Conservation (phyloP, 2,113 vertebrate genomes). For the Eptatretus burgeri region DNA sequence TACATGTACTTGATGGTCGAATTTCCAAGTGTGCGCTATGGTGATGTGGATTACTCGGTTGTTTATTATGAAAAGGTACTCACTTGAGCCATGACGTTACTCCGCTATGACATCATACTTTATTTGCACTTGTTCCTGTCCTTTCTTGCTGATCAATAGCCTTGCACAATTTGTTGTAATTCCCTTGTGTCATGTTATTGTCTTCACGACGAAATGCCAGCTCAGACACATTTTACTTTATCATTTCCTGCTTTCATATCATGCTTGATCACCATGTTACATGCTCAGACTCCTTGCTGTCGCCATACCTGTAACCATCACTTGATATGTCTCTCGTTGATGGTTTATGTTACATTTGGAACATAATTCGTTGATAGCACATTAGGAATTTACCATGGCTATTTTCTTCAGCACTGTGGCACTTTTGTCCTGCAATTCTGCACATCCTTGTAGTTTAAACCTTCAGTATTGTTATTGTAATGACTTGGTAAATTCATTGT, state of each 20-base stretch:
- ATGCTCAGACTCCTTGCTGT: too few relatives aligned
- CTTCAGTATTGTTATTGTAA: neutral
- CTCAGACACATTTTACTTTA: neutral
- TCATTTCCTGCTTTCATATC: neutral
- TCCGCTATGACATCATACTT: neutral
- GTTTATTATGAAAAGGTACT: slow-evolving; percentile 93
- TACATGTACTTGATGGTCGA: slow-evolving; percentile 99
- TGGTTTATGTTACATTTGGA: too few relatives aligned
- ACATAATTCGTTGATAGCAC: neutral
- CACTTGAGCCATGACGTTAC: neutral
- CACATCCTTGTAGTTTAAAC: neutral
- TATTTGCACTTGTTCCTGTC: neutral
- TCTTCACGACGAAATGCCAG: neutral
- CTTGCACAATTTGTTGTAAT: neutral
- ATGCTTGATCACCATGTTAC: neutral
- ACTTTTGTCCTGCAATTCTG: too few relatives aligned
- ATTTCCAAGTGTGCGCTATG: slow-evolving; percentile 65
- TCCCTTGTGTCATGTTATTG: neutral
- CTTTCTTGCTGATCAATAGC: neutral
- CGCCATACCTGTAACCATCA: too few relatives aligned
- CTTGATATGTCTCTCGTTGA: too few relatives aligned
- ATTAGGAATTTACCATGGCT: neutral
- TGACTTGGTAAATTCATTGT: neutral
- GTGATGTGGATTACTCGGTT: slow-evolving; percentile 70
- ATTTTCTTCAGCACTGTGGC: too few relatives aligned